Percentiles rank a stretch among this genome's conserved stretches.
These are phyloP conservation scores for Drosophila subsilvestris DNA, from an alignment of 2,888 invertebrate genomes.

Conservation along the genomic window DNA sequence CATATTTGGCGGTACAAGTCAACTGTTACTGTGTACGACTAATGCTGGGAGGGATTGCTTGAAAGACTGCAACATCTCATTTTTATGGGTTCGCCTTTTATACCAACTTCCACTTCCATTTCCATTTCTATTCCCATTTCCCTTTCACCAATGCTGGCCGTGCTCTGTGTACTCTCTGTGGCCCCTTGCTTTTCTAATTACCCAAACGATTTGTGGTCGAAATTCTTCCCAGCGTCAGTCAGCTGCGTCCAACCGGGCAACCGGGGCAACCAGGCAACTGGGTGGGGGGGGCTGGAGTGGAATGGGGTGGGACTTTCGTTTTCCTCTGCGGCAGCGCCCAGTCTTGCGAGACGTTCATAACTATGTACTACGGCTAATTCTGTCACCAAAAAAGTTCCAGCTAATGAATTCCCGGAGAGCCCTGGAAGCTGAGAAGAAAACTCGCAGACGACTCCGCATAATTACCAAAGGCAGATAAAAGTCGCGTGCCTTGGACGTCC, in stretches of 20 bases:
- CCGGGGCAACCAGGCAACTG: constrained; percentile 18
- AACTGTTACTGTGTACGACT: constrained; percentile 31
- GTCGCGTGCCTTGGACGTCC: constrained; percentile 63
- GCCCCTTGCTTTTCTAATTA: constrained; percentile 72
- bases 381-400: constrained; percentile 59
- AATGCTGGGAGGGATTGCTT: constrained; percentile 39
- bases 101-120: constrained; percentile 40
- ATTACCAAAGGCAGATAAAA: constrained; percentile 59
- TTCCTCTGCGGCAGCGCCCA: constrained; percentile 56
- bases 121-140: constrained; percentile 61
- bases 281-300: background rate
- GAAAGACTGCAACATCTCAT: constrained; percentile 57
- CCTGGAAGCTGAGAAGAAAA: constrained; percentile 40
- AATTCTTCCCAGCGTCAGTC: constrained; percentile 79
- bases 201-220: constrained; percentile 77
- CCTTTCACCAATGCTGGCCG: constrained; percentile 71
- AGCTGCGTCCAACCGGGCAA: constrained; percentile 64
- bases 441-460: constrained; percentile 53
- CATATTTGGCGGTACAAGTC: constrained; percentile 53
- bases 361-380: constrained; percentile 39
- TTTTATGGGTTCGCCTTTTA: constrained; percentile 70
- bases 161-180: constrained; percentile 45
- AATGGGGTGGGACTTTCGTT: constrained; percentile 74
- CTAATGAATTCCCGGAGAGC: constrained; percentile 49
- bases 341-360: background rate